Evolutionary conservation across 2,797 vertebrate species (phyloP).

Genomic region (Carduelis carduelis): DNA sequence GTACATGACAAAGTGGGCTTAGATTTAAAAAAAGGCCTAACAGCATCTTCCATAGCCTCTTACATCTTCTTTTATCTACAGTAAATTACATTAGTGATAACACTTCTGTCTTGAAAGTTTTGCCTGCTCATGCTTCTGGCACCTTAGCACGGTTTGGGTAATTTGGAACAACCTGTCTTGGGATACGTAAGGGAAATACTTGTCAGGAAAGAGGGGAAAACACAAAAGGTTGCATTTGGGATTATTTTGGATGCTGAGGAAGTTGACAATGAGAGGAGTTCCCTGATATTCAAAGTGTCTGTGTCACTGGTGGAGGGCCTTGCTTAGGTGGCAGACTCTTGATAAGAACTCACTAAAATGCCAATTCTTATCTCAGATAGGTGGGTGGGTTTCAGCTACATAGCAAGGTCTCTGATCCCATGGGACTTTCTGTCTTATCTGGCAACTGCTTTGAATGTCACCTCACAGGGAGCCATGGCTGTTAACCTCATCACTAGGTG

Average conservation of each 20-base stretch:
- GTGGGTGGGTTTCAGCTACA: neutral
- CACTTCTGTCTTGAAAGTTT: neutral
- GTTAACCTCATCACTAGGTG: neutral
- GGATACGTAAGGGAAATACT: neutral
- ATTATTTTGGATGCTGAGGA: neutral
- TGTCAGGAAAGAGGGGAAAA: neutral
- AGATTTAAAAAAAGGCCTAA: neutral
- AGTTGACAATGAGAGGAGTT: neutral
- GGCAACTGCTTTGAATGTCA: conserved; percentile 24
- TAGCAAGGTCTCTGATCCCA: neutral
- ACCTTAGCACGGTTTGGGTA: neutral
- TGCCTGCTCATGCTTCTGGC: neutral
- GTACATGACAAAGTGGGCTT: neutral
- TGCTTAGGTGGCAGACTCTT: neutral
- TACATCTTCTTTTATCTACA: neutral
- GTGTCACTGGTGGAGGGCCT: neutral
- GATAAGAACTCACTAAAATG: conserved; percentile 34
- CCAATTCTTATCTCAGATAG: conserved; percentile 20
- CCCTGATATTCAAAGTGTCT: neutral
- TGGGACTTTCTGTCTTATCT: conserved; percentile 9
- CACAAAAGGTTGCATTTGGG: neutral
- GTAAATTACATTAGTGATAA: neutral
- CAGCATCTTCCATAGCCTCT: neutral
- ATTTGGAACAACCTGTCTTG: neutral
- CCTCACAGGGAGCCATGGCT: conserved; percentile 1